Evolutionary conservation across 2,113 vertebrate species (phyloP).

Genomic region (Ammodramus savannarum): DNA sequence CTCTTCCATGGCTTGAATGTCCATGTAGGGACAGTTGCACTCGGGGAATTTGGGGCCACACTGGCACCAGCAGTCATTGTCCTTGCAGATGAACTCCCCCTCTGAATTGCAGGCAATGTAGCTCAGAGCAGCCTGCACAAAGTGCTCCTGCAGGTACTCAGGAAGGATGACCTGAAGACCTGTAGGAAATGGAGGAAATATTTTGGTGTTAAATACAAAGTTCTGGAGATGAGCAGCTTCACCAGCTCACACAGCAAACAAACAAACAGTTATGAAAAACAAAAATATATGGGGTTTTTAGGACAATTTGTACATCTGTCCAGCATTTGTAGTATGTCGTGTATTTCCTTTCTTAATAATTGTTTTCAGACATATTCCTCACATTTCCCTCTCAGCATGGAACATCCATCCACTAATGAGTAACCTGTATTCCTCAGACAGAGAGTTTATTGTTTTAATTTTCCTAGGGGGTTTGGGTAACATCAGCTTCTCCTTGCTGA

Average conservation of each 20-base stretch:
- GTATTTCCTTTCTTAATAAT: background rate
- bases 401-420: background rate
- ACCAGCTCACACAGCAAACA: accelerated
- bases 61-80: conserved; percentile 94
- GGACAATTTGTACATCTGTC: background rate
- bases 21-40: conserved; percentile 96
- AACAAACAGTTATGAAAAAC: background rate
- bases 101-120: conserved; percentile 97
- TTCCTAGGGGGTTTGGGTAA: background rate
- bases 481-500: background rate
- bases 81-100: conserved; percentile 91
- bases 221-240: background rate
- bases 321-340: background rate
- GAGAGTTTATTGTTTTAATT: background rate
- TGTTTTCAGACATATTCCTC: background rate
- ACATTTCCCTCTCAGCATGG: background rate
- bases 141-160: conserved; percentile 89
- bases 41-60: conserved; percentile 90
- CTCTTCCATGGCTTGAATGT: conserved; percentile 97
- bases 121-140: conserved; percentile 92
- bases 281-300: background rate
- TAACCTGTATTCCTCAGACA: background rate
- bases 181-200: conserved; percentile 42
- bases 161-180: conserved; percentile 94
- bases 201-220: background rate